Evolutionary conservation across 2,888 invertebrate genomes (phyloP).

Genomic region (Caenorhabditis doughertyi): DNA sequence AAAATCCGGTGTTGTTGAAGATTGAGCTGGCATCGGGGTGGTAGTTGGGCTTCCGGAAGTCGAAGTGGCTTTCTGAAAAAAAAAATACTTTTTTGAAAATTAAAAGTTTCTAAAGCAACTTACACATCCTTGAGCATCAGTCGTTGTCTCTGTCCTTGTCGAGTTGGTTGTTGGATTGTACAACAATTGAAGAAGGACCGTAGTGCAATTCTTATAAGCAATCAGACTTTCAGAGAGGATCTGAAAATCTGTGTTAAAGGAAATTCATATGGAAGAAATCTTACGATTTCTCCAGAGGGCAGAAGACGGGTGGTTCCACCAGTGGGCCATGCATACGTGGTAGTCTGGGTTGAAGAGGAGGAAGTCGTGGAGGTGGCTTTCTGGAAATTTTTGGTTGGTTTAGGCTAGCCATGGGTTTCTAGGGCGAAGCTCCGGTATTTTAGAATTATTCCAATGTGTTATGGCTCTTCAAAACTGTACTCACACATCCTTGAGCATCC

Average conservation of each 20-base stretch:
- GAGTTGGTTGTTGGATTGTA: conserved; percentile 4
- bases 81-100: too few relatives aligned
- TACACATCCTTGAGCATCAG: conserved; percentile 28
- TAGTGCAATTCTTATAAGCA: conserved; percentile 26
- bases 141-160: conserved; percentile 15
- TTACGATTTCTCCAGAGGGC: neutral
- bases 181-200: conserved; percentile 13
- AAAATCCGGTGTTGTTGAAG: neutral
- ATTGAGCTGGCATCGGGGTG: neutral
- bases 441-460: too few relatives aligned
- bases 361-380: too few relatives aligned
- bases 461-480: too few relatives aligned
- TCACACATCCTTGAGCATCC: conserved; percentile 48
- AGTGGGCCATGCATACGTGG: neutral
- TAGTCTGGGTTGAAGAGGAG: too few relatives aligned
- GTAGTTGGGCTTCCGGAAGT: neutral
- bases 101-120: too few relatives aligned
- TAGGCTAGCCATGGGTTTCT: too few relatives aligned
- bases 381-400: too few relatives aligned
- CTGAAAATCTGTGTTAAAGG: neutral
- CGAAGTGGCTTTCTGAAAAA: neutral
- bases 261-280: neutral
- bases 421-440: too few relatives aligned
- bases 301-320: neutral
- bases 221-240: conserved; percentile 29